Conservation (phyloP, 2,888 invertebrate species). For the Criorhina ranunculi region DNA sequence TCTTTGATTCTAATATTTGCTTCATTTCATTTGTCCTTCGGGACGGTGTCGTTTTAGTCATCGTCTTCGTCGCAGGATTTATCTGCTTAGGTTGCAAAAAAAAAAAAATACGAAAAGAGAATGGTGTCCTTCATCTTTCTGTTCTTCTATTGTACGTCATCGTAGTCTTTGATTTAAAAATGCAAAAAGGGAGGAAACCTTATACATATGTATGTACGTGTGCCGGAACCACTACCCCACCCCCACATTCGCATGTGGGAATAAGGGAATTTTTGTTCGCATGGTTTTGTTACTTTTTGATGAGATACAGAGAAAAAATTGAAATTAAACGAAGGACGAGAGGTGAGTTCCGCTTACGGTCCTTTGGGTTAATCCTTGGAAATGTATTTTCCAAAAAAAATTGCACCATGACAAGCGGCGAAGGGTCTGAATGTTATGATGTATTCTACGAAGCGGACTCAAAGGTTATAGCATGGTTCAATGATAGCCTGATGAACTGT, state of each 20-base stretch:
- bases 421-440: slow-evolving; percentile 24
- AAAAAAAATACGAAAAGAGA: slow-evolving; percentile 32
- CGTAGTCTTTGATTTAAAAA: slow-evolving; percentile 40
- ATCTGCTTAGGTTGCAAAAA: slow-evolving; percentile 25
- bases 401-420: slow-evolving; percentile 19
- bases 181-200: slow-evolving; percentile 15
- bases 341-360: slow-evolving; percentile 38
- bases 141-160: slow-evolving; percentile 11
- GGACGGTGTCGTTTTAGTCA: slow-evolving; percentile 19
- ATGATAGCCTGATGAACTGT: slow-evolving; percentile 11
- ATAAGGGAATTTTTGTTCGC: slow-evolving; percentile 29
- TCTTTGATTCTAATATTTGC: slow-evolving; percentile 57
- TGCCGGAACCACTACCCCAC: neutral
- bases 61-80: slow-evolving; percentile 19
- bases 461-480: slow-evolving; percentile 5
- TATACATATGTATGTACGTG: neutral
- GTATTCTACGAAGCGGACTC: slow-evolving; percentile 31
- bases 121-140: slow-evolving; percentile 46
- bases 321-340: slow-evolving; percentile 41
- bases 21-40: slow-evolving; percentile 63
- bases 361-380: slow-evolving; percentile 39
- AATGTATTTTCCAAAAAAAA: slow-evolving; percentile 28
- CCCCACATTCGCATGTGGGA: slow-evolving; percentile 36
- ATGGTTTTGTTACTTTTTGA: slow-evolving; percentile 38
- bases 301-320: slow-evolving; percentile 42